These are phyloP conservation scores for Sylvicapra grimmia DNA, from an alignment of 2,113 vertebrate species.

Conservation along the genomic window DNA sequence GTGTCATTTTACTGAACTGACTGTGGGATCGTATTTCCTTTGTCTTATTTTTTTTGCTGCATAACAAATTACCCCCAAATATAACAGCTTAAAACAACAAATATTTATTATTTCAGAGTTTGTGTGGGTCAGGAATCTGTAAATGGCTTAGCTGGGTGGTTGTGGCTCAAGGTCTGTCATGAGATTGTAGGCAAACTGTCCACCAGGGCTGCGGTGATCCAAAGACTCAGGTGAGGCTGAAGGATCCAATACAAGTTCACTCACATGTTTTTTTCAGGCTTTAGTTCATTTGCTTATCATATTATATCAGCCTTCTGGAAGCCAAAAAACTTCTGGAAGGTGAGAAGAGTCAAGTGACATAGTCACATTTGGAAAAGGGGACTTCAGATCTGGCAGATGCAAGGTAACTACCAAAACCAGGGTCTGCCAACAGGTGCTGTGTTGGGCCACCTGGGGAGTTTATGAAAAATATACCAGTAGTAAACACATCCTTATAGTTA, in stretches of 20 bases:
- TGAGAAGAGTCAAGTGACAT: not conserved
- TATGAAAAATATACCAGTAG: not conserved
- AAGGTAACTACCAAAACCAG: not conserved
- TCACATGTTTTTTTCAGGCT: not conserved
- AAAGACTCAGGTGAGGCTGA: not conserved
- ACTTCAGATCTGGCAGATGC: not conserved
- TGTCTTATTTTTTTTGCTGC: not conserved
- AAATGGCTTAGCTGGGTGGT: not conserved
- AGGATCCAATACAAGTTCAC: not conserved
- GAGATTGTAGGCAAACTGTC: not conserved
- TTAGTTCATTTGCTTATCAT: not conserved
- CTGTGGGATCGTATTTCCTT: not conserved
- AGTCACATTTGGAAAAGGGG: not conserved
- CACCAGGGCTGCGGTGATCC: not conserved
- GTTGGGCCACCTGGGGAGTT: not conserved
- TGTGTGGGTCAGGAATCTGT: not conserved
- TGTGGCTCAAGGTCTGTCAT: not conserved
- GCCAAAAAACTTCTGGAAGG: not conserved
- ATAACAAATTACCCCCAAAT: not conserved
- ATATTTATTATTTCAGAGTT: not conserved
- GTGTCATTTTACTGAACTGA: not conserved
- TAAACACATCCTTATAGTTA: not conserved
- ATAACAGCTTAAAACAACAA: not conserved
- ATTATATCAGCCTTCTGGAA: not conserved
- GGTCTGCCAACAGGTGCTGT: not conserved